Conservation (phyloP, 2,113 vertebrate genomes). For the Nothoprocta pentlandii region DNA sequence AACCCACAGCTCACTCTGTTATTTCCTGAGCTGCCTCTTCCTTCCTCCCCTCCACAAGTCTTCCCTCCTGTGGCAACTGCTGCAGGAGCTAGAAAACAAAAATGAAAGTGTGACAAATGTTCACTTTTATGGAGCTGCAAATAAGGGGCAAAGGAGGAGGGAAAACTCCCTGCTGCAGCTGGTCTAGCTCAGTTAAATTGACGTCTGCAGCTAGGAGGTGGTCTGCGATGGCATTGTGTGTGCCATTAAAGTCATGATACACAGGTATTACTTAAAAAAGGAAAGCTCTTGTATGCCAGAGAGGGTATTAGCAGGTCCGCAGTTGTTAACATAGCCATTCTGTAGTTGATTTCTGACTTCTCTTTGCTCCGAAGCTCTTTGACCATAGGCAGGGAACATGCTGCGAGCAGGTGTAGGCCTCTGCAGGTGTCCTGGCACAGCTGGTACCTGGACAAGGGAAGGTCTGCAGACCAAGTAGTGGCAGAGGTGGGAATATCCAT, state of each 20-base stretch:
- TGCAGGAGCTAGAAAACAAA: conserved; percentile 5
- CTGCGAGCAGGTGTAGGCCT: neutral
- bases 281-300: neutral
- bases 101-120: neutral
- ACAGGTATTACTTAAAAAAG: neutral
- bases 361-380: neutral
- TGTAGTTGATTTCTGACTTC: neutral
- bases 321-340: neutral
- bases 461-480: neutral
- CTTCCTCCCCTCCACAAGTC: neutral
- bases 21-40: neutral
- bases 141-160: neutral
- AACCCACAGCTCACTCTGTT: neutral
- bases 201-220: neutral
- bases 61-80: neutral
- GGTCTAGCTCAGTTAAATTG: neutral
- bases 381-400: neutral
- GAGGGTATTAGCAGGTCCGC: neutral
- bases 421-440: fast-evolving
- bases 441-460: neutral
- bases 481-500: neutral
- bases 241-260: fast-evolving
- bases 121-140: neutral
- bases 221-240: neutral
- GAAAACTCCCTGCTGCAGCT: fast-evolving